Evolutionary conservation across 2,888 invertebrate genomes (phyloP), one percentile per base, ranked within the genome.

Genomic region (Lasioglossum vierecki): DNA sequence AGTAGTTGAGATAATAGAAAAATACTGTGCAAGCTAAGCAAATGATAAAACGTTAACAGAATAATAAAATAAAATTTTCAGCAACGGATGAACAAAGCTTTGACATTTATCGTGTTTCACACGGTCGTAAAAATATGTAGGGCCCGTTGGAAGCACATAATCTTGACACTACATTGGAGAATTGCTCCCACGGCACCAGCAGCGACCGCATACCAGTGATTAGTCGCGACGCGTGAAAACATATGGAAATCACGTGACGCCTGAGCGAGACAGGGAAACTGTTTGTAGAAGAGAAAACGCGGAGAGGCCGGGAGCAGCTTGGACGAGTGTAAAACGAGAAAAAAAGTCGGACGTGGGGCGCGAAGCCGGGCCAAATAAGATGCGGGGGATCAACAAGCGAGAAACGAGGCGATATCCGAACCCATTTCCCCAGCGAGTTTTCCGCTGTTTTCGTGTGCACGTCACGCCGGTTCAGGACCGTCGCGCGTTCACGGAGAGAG

Each of bases 351-450:
- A 22, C 8, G 41, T 41, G 39, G 41, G 75, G 26, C 18, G 26
- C n/a, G 30, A 35, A 9, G 57, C 26, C 18, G 5, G 53, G 53
- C 26, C 18, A 26, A 76, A 68, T 18, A 46, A n/a, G 68, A 35
- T 26, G 26, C 11, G 35, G 41, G 26, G 18, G 30, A 30, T 30
- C 30, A 46, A 41, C 13, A 44, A 53, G 71, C 39, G 78, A 77
- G 77, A 46, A 57, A 57, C 8, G 53, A 46, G 9, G 41, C 41
- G 53, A 82, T 46, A 57, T 41, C 44, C 18, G 46, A 26, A 30
- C 57, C 30, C 77, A 70, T 84, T 84, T 83, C 77, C 78, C 82
- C 35, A 41, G 73, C 57, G 78, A 84, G 68, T 84, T 84, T 85
- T 84, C 85, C 73, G 44, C 30, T 26, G 68, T 85, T 85, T 84